Percentiles rank a stretch among this genome's conserved stretches.
phyloP scores from a whole-genome alignment of 2,888 invertebrate species.

The Watsonalla binaria region DNA sequence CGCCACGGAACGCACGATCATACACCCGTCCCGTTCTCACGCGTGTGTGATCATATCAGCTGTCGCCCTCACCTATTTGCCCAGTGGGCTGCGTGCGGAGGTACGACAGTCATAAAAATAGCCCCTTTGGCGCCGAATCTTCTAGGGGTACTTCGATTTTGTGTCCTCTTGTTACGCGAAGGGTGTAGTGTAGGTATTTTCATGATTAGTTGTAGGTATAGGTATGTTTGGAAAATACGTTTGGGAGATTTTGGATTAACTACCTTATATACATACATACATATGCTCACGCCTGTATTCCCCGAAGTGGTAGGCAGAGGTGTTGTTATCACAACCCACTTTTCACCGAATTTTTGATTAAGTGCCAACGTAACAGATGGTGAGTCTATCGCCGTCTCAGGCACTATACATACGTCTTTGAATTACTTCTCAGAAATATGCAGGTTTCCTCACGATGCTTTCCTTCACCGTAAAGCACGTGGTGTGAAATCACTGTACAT shows the following conservation, averaged over 20 bases:
- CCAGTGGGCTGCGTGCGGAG: conserved; percentile 74
- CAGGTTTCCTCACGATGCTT: too few species aligned
- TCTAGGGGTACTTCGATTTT: conserved; percentile 74
- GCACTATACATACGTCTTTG: too few species aligned
- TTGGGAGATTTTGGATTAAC: conserved; percentile 1
- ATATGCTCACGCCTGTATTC: too few species aligned
- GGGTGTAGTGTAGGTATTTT: conserved; percentile 42
- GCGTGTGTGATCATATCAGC: conserved; percentile 59
- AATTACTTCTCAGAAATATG: too few species aligned
- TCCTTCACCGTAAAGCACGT: too few species aligned
- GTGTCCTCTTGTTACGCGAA: conserved; percentile 65
- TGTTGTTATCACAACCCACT: too few species aligned
- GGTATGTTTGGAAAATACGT: conserved; percentile 20
- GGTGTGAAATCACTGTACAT: too few species aligned
- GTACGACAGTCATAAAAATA: conserved; percentile 78
- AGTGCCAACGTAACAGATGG: too few species aligned
- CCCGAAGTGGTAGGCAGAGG: too few species aligned
- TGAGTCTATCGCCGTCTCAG: too few species aligned
- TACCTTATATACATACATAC: too few species aligned
- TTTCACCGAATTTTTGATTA: too few species aligned
- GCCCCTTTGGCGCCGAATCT: conserved; percentile 77
- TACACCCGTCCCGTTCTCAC: conserved; percentile 65
- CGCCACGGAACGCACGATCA: conserved; percentile 67
- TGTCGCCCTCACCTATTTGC: conserved; percentile 68
- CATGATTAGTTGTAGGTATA: conserved; percentile 54